Conservation (phyloP, 2,888 invertebrate genomes). For the Periphyllus acericola region DNA sequence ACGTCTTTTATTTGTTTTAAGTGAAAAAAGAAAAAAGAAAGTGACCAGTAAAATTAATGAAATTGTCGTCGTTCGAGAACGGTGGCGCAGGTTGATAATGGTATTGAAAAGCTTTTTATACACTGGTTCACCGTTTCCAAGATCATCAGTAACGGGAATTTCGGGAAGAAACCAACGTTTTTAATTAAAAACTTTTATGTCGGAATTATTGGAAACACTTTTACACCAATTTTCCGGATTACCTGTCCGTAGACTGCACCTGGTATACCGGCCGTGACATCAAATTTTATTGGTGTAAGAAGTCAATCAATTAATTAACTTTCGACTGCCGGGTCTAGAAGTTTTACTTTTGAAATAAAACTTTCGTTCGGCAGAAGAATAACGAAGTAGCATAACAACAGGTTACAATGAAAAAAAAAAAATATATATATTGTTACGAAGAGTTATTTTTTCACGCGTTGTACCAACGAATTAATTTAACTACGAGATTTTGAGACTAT, state of each 20-base stretch:
- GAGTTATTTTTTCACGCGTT: neutral
- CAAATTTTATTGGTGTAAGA: constrained; percentile 11
- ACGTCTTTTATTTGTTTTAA: constrained; percentile 30
- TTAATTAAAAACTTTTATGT: constrained; percentile 54
- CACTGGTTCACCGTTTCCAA: neutral
- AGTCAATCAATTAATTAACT: constrained; percentile 39
- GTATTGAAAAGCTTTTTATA: constrained; percentile 50
- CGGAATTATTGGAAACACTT: constrained; percentile 18
- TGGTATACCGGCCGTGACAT: constrained; percentile 2
- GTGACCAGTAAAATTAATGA: constrained; percentile 37
- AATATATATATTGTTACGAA: neutral
- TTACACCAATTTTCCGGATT: constrained; percentile 26
- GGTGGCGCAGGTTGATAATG: constrained; percentile 20
- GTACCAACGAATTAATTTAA: too few relatives aligned
- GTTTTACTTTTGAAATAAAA: neutral
- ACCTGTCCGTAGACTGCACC: neutral
- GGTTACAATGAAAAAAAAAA: neutral
- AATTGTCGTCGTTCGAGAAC: constrained; percentile 3
- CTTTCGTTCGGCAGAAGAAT: neutral
- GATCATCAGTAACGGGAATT: constrained; percentile 1
- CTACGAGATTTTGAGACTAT: too few relatives aligned
- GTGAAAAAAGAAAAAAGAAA: constrained; percentile 14
- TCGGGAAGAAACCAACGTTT: neutral
- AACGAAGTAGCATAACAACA: neutral
- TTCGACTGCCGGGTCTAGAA: neutral